Conservation (phyloP, 2,888 invertebrate genomes). For the Dynastes tityus region DNA sequence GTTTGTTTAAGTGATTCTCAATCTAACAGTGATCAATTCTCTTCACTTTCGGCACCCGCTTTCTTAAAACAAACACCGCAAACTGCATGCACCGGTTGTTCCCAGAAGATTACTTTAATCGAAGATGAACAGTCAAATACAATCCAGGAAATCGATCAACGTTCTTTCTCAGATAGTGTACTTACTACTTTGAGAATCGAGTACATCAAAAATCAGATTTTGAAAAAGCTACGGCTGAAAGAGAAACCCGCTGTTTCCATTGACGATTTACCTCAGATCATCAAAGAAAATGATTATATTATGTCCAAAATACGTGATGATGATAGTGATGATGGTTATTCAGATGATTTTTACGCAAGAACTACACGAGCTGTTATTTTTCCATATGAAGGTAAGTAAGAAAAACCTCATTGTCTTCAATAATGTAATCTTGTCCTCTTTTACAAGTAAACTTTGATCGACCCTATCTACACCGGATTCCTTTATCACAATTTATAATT, state of each 20-base stretch:
- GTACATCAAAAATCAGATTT: constrained; percentile 88
- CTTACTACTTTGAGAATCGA: constrained; percentile 83
- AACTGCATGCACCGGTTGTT: constrained; percentile 59
- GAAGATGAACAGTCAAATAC: constrained; percentile 52
- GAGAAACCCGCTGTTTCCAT: constrained; percentile 81
- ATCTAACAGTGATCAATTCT: constrained; percentile 55
- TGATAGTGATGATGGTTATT: constrained; percentile 72
- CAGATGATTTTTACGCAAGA: constrained; percentile 87
- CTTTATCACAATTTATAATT: constrained; percentile 21
- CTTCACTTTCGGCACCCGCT: constrained; percentile 60
- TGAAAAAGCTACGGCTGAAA: constrained; percentile 84
- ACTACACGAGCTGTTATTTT: constrained; percentile 89
- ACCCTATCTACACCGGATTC: constrained; percentile 36
- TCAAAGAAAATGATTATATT: constrained; percentile 81
- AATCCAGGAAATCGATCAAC: constrained; percentile 54
- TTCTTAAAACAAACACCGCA: constrained; percentile 55
- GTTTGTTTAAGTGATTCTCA: constrained; percentile 57
- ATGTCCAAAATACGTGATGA: constrained; percentile 72
- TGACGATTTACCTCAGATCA: constrained; percentile 81
- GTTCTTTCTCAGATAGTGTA: constrained; percentile 72
- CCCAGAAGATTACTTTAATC: constrained; percentile 62
- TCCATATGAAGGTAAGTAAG: constrained; percentile 80
- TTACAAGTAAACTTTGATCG: constrained; percentile 48
- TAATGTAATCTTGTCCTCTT: constrained; percentile 44
- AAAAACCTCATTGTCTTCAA: constrained; percentile 22